Evolutionary conservation across 1,140 invertebrate genomes (phyloP), one percentile per base, ranked within the genome.

Genomic region (Coenobita brevimanus): DNA sequence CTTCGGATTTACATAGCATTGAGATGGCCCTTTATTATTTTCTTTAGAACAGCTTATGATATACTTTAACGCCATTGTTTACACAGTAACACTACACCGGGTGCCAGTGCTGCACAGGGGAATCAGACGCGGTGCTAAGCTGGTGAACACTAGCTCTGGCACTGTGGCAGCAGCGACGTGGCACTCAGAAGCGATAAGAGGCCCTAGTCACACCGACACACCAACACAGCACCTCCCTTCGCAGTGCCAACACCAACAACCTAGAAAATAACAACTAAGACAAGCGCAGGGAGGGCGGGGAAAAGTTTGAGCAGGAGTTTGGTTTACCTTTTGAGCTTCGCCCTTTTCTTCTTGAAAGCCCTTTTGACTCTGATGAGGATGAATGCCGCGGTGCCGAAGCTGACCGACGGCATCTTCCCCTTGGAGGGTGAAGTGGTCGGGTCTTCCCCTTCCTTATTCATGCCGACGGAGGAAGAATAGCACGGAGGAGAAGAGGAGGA

Each of bases 301-400:
- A 50, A 50, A 30, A 24, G n/a, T 8, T n/a, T 24, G 24, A 36
- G 43, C 30, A 27, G 36, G 27, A 54, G 50, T n/a, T 17, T 89
- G 21, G 84, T 91, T 92, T 90, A 94, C 95, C 95, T 95, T 93
- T 96, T 96, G 85, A 97, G 96, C 91, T 97, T 97, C 86, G 97
- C 95, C 91, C 96, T 95, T 92, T 97, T 97, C 94, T 97, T 97
- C 92, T 96, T 97, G 93, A 98, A 97, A 30, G 96, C 97, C 92
- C 96, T 95, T 92, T 97, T 97, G 57, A 97, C 96, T 89, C 97
- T 93, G 82, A 98, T 94, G 84, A 98, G 94, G 27, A 98, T 94
- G 92, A 98, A 97, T 30, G 97, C 97, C 43, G 97, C 97, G 2
- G 89, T 90, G 43, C 89, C 90, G 50, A 90, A 90, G 69, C 85